Conservation (phyloP, 2,888 invertebrate genomes). For the Abrostola tripartita region DNA sequence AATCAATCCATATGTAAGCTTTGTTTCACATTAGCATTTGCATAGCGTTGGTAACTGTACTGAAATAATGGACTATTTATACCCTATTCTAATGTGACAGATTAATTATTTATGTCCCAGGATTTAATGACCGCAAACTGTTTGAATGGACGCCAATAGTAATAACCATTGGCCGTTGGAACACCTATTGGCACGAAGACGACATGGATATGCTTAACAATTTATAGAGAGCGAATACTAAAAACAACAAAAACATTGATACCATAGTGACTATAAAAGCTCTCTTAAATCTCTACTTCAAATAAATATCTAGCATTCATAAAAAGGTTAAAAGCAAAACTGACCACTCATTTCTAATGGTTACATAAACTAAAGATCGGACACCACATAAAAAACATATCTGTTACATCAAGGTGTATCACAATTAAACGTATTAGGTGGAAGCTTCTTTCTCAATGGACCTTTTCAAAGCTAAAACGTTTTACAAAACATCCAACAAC, state of each 20-base stretch:
- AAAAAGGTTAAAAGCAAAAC: constrained; percentile 49
- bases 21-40: constrained; percentile 66
- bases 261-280: constrained; percentile 25
- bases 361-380: constrained; percentile 58
- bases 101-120: constrained; percentile 32
- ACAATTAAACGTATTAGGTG: constrained; percentile 71
- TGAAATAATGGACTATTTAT: constrained; percentile 38
- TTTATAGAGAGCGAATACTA: constrained; percentile 14
- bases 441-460: constrained; percentile 72
- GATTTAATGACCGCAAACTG: constrained; percentile 27
- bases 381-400: constrained; percentile 65
- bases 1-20: constrained; percentile 73
- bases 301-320: constrained; percentile 17
- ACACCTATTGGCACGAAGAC: background rate
- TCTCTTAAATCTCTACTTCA: constrained; percentile 7
- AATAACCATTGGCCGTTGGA: constrained; percentile 39
- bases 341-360: constrained; percentile 57
- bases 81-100: constrained; percentile 23
- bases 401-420: constrained; percentile 72
- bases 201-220: background rate
- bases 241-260: constrained; percentile 6
- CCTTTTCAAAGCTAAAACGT: constrained; percentile 80
- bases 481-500: constrained; percentile 73
- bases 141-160: constrained; percentile 20
- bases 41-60: constrained; percentile 53